Base-by-base conservation (phyloP, 2,888 invertebrate species). In the Sarcophaga subvicina region DNA sequence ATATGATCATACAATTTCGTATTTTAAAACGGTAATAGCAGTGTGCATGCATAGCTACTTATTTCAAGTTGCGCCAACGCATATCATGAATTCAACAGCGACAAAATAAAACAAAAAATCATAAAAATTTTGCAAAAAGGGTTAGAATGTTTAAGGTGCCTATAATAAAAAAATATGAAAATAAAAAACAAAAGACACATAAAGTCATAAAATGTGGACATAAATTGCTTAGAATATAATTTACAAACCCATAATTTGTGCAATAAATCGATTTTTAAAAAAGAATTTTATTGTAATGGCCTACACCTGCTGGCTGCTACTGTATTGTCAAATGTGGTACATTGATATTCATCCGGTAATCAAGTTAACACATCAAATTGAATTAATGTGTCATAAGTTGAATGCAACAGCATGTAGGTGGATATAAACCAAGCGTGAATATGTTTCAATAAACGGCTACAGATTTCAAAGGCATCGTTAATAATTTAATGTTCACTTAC, bases 221-320 rank as follows among this genome's bases (percentile, higher is more conserved):
- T 79, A 81, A 84, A 87, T 75, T 87, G 78, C 66, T 84, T 87
- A 75, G 77, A 86, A 83, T 84, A 79, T 81, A 75, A 83, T 83
- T 86, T 80, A 78, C 80, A 77, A 83, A 75, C 66, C 78, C 83
- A 83, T 86, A 75, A 83, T 66, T 78, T 83, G 86, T 81, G 80
- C 80, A 75, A 83, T 86, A 86, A 86, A 86, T 79, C 71, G 87
- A 59, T 62, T 78, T 79, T 75, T 69, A 86, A 78, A 69, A 66
- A 54, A 54, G 37, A 37, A 47, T 64, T 54, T 70, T 47, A 22
- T 66, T 64, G 11, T 73, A 83, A 75, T 80, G 47, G 79, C 47
- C 69, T n/a, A 60, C 80, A 83, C 80, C 78, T 84, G 80, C 59
- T 64, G 22, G 22, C 60, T 22, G 27, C 54, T 66, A 80, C 8